Evolutionary conservation across 1,140 invertebrate species (phyloP).

Genomic region (Drosophila takahashii): DNA sequence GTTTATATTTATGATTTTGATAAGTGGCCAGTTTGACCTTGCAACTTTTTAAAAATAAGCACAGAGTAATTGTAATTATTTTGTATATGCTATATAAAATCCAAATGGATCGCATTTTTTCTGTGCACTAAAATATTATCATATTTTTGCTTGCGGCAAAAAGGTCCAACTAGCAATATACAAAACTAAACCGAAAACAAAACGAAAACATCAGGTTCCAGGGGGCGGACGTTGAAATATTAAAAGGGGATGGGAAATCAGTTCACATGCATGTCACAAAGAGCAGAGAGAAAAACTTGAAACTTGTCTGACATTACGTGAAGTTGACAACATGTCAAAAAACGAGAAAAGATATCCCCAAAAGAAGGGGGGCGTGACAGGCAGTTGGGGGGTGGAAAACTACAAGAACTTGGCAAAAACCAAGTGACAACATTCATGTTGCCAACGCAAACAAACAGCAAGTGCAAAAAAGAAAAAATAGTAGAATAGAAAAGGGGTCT

Average conservation of each 20-base stretch:
- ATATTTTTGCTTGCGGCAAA: conserved; percentile 15
- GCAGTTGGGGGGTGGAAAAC: conserved; percentile 13
- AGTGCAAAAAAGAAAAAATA: conserved; percentile 7
- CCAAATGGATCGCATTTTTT: not conserved
- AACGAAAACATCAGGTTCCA: conserved; percentile 1
- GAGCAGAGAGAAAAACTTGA: conserved; percentile 60
- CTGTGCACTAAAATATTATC: conserved; percentile 2
- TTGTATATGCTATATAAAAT: not conserved
- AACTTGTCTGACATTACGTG: conserved; percentile 79
- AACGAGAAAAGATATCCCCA: conserved; percentile 76
- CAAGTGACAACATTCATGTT: conserved; percentile 80
- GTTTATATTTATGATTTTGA: too few species aligned
- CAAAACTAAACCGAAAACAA: conserved; percentile 40
- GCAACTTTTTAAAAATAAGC: not conserved
- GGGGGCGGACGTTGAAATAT: not conserved
- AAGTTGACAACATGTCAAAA: conserved; percentile 81
- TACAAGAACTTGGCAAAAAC: conserved; percentile 62
- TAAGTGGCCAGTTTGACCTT: not conserved
- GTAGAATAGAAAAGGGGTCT: not conserved
- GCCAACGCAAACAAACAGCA: conserved; percentile 76
- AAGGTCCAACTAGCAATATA: conserved; percentile 1
- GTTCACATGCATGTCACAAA: conserved; percentile 66
- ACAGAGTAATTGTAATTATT: not conserved
- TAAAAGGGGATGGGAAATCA: conserved; percentile 1
- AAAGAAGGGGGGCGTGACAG: conserved; percentile 31